Evolutionary conservation across 2,888 invertebrate genomes (phyloP).

Genomic region (Acheta domesticus): DNA sequence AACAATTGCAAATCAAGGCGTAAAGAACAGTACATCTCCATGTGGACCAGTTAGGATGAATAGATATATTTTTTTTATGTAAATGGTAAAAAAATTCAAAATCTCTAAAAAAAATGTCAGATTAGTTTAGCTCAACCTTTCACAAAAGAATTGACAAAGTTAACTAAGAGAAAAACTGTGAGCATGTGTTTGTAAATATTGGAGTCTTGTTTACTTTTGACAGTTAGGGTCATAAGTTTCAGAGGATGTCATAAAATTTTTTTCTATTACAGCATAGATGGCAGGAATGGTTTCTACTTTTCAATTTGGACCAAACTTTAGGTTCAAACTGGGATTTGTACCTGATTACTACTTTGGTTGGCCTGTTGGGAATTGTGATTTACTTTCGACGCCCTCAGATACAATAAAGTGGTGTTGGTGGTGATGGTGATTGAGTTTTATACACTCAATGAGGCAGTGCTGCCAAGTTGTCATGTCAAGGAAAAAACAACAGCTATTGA

Average conservation of each 20-base stretch:
- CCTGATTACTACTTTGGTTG: conserved; percentile 76
- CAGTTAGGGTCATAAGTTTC: neutral
- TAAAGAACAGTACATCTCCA: too few relatives aligned
- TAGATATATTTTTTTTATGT: too few relatives aligned
- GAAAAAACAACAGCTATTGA: too few relatives aligned
- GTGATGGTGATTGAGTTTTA: neutral
- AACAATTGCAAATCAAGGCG: too few relatives aligned
- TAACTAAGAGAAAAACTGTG: too few relatives aligned
- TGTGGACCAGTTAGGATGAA: too few relatives aligned
- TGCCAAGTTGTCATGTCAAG: too few relatives aligned
- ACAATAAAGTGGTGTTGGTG: conserved; percentile 32
- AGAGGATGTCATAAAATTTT: neutral
- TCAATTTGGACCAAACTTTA: conserved; percentile 64
- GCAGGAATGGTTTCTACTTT: conserved; percentile 52
- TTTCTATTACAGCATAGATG: conserved; percentile 56
- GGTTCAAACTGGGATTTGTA: conserved; percentile 94
- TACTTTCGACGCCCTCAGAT: conserved; percentile 68
- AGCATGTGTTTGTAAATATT: neutral
- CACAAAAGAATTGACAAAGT: too few relatives aligned
- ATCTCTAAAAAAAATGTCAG: too few relatives aligned
- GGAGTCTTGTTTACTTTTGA: neutral
- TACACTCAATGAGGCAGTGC: neutral
- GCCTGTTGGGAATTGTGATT: conserved; percentile 76
- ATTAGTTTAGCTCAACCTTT: too few relatives aligned
- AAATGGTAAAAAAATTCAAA: too few relatives aligned